phyloP scores from a whole-genome alignment of 2,113 vertebrate species.

The Vanacampus margaritifer region DNA sequence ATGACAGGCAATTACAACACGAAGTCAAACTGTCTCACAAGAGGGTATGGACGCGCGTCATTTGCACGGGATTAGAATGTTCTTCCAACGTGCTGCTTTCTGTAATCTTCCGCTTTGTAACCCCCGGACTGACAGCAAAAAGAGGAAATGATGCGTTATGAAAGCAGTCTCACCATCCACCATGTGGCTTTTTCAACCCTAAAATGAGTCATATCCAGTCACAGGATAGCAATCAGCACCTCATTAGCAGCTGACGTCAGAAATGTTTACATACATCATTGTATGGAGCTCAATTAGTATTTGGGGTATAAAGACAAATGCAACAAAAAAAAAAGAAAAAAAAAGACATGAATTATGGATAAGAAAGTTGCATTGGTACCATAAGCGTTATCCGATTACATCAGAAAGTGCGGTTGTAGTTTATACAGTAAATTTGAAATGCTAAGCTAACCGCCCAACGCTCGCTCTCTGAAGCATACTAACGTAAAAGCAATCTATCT shows the following conservation, averaged over 20 bases:
- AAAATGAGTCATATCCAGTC: constrained; percentile 21
- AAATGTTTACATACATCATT: not conserved
- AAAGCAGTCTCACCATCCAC: constrained; percentile 16
- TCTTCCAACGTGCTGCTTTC: not conserved
- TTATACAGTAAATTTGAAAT: not conserved
- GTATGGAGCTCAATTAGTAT: no score
- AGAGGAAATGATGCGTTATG: constrained; percentile 16
- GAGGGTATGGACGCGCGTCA: not conserved
- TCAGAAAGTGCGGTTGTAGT: not conserved
- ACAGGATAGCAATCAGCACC: constrained; percentile 3
- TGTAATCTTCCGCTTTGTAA: constrained; percentile 8
- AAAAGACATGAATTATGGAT: not conserved
- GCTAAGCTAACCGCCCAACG: not conserved
- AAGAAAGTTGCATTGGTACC: not conserved
- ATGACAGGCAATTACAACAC: not conserved
- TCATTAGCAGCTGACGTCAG: not conserved
- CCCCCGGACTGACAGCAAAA: not conserved
- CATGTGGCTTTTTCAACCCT: constrained; percentile 20
- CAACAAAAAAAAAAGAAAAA: not conserved
- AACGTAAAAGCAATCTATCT: not conserved
- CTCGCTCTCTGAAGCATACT: not conserved
- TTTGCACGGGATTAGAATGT: not conserved
- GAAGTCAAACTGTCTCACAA: not conserved
- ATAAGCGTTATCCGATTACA: not conserved
- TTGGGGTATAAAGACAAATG: no score